Base-by-base conservation (phyloP, 2,113 vertebrate genomes). In the Oxygymnocypris stewartii region DNA sequence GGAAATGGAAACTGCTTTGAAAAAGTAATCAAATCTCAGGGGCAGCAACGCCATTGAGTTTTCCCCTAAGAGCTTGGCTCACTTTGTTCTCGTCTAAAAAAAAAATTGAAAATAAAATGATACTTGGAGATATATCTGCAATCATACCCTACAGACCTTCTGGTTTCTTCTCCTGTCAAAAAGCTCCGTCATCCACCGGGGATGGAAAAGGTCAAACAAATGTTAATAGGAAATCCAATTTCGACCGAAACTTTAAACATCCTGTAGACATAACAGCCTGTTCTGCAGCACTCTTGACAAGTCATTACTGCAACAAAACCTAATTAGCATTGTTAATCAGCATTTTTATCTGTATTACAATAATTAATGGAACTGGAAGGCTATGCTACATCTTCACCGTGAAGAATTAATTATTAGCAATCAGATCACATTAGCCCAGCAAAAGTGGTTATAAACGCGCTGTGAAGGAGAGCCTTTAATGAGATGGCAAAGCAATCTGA, bases 321-420 rank as follows among this genome's bases (percentile, higher is more conserved):
- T 94, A 90, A 92, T 94, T 94, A 93, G 84, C 84, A 84, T 63
- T 80, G 87, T 71, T 92, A 93, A 88, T 93, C 92, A 89, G 73
- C 87, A 82, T 91, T 88, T 90, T 87, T 88, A 93, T 94, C 93
- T 90, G 87, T 89, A 92, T 91, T 92, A 91, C 69, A 90, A 85
- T 86, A 91, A 91, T 93, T 93, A 93, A 83, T 86, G 85, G 88
- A 90, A 92, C 89, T 88, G 91, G 91, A 90, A 85, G 69, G 91
- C 90, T 91, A 73, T 88, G 89, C 78, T 79, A 91, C 84, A 88
- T 90, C 84, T 80, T 89, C 88, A 89, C 88, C 85, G 76, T 83
- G 90, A 90, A 90, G 65, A 94, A 92, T 90, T 85, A 91, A 93
- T 94, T 92, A 92, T 90, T 84, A 88, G 89, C 92, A 87, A 92